Evolutionary conservation across 2,888 invertebrate genomes (phyloP).

Genomic region (Agrochola litura): DNA sequence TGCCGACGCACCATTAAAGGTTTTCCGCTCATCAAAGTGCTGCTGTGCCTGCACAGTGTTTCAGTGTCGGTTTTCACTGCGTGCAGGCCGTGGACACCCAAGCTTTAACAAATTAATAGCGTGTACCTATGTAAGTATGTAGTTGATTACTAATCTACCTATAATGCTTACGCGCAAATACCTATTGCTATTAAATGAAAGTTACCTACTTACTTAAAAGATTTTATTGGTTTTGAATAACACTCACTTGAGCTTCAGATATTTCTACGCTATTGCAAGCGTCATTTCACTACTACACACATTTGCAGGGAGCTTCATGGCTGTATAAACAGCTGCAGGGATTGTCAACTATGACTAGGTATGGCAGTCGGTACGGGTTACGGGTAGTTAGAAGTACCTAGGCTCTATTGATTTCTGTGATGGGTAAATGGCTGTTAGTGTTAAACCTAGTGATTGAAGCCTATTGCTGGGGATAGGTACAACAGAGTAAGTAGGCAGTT

Average conservation of each 20-base stretch:
- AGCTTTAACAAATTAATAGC: background rate
- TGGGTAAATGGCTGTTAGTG: background rate
- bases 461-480: background rate
- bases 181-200: background rate
- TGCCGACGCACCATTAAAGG: too few relatives aligned
- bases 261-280: background rate
- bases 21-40: background rate
- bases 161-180: background rate
- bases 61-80: background rate
- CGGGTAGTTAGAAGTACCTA: background rate
- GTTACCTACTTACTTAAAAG: too few relatives aligned
- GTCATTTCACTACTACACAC: background rate
- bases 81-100: background rate
- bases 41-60: background rate
- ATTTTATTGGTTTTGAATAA: background rate
- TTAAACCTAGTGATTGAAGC: background rate
- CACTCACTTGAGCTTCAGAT: background rate
- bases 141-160: background rate
- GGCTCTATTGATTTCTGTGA: background rate
- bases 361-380: background rate
- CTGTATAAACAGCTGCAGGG: background rate
- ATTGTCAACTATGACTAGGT: background rate
- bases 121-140: background rate
- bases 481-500: background rate
- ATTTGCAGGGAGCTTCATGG: background rate